phyloP scores from a whole-genome alignment of 2,888 invertebrate species.

The Mesorhabditis sp. region DNA sequence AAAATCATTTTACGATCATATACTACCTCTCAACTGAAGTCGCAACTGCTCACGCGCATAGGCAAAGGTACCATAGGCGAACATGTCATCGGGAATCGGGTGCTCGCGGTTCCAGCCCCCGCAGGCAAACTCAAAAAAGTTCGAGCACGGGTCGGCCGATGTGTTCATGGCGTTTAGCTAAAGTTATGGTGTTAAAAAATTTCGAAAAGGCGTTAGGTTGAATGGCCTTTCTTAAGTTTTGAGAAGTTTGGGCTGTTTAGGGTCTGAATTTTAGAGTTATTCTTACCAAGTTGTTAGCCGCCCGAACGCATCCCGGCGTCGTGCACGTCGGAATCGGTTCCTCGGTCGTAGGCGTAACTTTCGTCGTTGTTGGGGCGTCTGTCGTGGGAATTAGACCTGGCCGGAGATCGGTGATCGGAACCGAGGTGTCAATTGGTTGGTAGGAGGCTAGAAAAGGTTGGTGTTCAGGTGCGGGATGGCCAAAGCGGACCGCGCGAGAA shows the following conservation, averaged over 20 bases:
- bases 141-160: constrained; percentile 14
- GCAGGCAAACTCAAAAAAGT: constrained; percentile 36
- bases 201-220: background rate
- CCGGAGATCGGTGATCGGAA: background rate
- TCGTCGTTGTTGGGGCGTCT: constrained; percentile 11
- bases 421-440: constrained; percentile 3
- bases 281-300: constrained; percentile 43
- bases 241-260: background rate
- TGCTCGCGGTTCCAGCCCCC: constrained; percentile 42
- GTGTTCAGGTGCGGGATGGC: background rate
- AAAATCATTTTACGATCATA: background rate
- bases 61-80: constrained; percentile 49
- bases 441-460: background rate
- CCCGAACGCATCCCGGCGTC: constrained; percentile 43
- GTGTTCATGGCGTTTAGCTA: background rate
- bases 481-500: constrained; percentile 11
- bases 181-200: background rate
- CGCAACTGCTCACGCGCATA: constrained; percentile 53
- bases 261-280: too few species aligned
- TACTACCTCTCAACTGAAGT: constrained; percentile 41
- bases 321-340: constrained; percentile 32
- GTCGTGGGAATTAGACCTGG: constrained; percentile 11
- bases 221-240: too few species aligned
- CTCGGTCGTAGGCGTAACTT: constrained; percentile 16
- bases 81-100: constrained; percentile 45